phyloP scores from a whole-genome alignment of 2,113 vertebrate genomes.

The Tragulus kanchil region DNA sequence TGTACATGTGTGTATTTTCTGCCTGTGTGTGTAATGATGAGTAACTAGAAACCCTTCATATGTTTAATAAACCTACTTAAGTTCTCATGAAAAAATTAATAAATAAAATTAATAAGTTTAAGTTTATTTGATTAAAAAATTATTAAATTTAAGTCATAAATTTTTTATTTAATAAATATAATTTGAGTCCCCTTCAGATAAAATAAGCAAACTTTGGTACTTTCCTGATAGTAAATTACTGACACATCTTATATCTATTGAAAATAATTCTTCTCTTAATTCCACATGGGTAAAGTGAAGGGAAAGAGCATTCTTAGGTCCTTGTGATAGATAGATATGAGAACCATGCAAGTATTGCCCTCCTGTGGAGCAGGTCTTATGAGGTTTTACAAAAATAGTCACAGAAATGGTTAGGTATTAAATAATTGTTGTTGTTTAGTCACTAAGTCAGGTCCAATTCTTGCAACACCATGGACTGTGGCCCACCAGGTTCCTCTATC shows the following conservation, averaged over 20 bases:
- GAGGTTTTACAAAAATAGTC: background rate
- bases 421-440: background rate
- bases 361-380: accelerated
- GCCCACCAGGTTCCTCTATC: background rate
- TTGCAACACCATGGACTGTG: background rate
- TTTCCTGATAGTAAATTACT: background rate
- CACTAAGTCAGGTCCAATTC: background rate
- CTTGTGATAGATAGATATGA: background rate
- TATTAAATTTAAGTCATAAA: background rate
- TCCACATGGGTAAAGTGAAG: background rate
- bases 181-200: background rate
- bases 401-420: background rate
- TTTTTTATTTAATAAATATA: background rate
- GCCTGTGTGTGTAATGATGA: background rate
- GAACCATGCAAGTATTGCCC: accelerated
- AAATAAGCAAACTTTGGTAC: background rate
- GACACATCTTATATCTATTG: background rate
- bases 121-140: background rate
- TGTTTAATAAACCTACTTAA: background rate
- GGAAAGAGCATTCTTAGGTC: accelerated
- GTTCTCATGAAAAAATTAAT: background rate
- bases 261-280: background rate
- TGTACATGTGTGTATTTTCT: background rate
- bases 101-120: background rate
- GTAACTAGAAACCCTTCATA: background rate